These are phyloP conservation scores for Pocillopora verrucosa DNA, from an alignment of 64 coral and sea anemone genomes.

Conservation along the genomic window DNA sequence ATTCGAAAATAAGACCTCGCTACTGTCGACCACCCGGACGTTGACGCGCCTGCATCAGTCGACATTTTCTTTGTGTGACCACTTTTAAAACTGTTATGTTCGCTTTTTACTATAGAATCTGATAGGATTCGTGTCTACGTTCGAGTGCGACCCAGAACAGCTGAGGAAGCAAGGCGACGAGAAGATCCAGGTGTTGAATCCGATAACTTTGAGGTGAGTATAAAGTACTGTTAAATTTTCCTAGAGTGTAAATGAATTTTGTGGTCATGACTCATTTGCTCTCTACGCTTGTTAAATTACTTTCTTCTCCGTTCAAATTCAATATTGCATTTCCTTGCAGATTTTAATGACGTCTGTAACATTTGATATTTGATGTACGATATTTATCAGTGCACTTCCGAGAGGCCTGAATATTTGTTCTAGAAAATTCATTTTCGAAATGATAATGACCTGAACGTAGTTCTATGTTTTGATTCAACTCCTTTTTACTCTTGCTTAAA, in stretches of 20 bases:
- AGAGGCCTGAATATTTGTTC: no score
- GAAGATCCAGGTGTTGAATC: slow-evolving; percentile 43
- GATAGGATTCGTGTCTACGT: slow-evolving; percentile 68
- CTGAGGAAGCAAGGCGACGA: slow-evolving; percentile 33
- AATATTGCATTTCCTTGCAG: neutral
- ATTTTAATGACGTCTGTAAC: neutral
- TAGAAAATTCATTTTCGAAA: no score
- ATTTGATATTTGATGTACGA: no score
- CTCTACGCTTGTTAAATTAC: neutral
- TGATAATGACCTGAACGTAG: no score
- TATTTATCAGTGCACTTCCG: no score
- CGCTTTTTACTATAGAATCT: slow-evolving; percentile 28
- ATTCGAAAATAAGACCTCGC: neutral
- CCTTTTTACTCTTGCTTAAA: no score
- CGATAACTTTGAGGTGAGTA: slow-evolving; percentile 29
- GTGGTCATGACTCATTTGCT: neutral
- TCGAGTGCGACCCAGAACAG: slow-evolving; percentile 38
- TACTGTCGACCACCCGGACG: neutral
- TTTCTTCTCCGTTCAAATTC: neutral
- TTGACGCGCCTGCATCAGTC: neutral
- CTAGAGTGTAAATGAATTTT: neutral
- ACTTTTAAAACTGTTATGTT: neutral
- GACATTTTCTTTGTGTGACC: neutral
- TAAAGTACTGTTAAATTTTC: neutral
- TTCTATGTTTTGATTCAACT: no score